Percentiles rank a stretch among this genome's conserved stretches.
Evolutionary conservation across 2,888 invertebrate genomes (phyloP).

Genomic region (Tetragonisca angustula): DNA sequence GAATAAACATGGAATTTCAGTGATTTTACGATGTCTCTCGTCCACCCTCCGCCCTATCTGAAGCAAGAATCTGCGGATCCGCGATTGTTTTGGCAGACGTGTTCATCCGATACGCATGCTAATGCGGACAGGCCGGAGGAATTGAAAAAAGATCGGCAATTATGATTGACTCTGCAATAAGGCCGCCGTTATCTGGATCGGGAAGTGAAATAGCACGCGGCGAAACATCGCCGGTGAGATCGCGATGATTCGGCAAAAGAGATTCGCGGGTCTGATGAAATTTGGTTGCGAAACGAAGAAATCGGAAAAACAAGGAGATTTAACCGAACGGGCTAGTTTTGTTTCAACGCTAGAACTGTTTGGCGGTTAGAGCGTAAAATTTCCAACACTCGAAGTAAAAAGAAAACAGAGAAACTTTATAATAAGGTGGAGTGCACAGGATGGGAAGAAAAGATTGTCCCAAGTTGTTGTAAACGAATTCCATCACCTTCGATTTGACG

Average conservation of each 20-base stretch:
- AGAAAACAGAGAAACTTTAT: no score
- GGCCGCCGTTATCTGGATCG: constrained; percentile 53
- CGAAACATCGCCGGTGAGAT: constrained; percentile 22
- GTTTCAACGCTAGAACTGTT: no score
- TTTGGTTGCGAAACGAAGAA: neutral
- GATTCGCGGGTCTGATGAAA: neutral
- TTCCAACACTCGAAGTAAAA: no score
- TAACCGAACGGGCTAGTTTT: no score
- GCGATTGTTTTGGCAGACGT: constrained; percentile 70
- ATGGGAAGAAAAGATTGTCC: no score
- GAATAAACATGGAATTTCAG: constrained; percentile 83
- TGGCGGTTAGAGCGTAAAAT: no score
- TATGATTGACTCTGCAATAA: constrained; percentile 79
- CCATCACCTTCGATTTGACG: no score
- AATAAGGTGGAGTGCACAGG: no score
- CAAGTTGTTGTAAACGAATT: no score
- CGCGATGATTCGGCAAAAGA: constrained; percentile 1
- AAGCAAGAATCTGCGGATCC: constrained; percentile 68
- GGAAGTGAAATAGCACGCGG: constrained; percentile 49
- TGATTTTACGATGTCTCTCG: constrained; percentile 81
- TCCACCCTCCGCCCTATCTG: constrained; percentile 71
- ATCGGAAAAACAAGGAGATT: no score
- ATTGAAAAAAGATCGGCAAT: constrained; percentile 83
- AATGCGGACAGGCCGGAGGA: constrained; percentile 74
- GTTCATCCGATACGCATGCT: constrained; percentile 80